A percentile compares a stretch with the other conserved stretches of the same genome.
Evolutionary conservation across 2,888 invertebrate species (phyloP).

Genomic region (Drosophila nigricruria): DNA sequence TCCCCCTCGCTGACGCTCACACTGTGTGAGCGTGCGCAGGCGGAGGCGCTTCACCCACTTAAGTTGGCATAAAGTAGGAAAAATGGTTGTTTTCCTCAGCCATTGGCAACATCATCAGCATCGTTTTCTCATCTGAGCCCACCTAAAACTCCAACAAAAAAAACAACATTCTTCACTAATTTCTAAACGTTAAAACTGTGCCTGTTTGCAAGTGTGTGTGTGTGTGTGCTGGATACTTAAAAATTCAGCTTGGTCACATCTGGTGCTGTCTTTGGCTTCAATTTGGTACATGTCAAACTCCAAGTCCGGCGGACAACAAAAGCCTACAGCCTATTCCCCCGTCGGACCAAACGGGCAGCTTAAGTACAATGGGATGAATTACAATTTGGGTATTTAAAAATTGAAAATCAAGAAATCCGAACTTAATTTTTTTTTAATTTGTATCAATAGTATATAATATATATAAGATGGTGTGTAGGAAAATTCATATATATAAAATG

Average conservation of each 20-base stretch:
- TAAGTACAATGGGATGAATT: conserved; percentile 28
- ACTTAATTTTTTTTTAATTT: too few species aligned
- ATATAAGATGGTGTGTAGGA: too few species aligned
- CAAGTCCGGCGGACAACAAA: conserved; percentile 18
- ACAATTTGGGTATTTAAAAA: too few species aligned
- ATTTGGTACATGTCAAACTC: conserved; percentile 23
- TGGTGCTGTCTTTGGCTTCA: conserved; percentile 55
- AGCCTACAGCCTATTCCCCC: conserved; percentile 9
- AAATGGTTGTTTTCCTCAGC: conserved; percentile 64
- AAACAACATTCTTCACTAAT: conserved; percentile 56
- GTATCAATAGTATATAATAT: too few species aligned
- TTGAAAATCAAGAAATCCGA: too few species aligned
- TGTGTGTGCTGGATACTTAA: conserved; percentile 51
- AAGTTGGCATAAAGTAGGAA: conserved; percentile 74
- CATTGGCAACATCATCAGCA: conserved; percentile 69
- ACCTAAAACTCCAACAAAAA: conserved; percentile 44
- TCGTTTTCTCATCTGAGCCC: conserved; percentile 47
- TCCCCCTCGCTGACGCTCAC: not conserved
- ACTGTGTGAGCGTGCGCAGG: conserved; percentile 42
- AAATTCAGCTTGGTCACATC: conserved; percentile 68
- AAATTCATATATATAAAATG: too few species aligned
- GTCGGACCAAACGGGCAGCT: conserved; percentile 9
- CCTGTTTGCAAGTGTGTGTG: not conserved
- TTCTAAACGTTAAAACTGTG: conserved; percentile 37
- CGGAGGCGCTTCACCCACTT: conserved; percentile 69